These are phyloP conservation scores for Branchinecta sandiegonensis DNA, from an alignment of 2,888 invertebrate genomes.

Conservation along the genomic window DNA sequence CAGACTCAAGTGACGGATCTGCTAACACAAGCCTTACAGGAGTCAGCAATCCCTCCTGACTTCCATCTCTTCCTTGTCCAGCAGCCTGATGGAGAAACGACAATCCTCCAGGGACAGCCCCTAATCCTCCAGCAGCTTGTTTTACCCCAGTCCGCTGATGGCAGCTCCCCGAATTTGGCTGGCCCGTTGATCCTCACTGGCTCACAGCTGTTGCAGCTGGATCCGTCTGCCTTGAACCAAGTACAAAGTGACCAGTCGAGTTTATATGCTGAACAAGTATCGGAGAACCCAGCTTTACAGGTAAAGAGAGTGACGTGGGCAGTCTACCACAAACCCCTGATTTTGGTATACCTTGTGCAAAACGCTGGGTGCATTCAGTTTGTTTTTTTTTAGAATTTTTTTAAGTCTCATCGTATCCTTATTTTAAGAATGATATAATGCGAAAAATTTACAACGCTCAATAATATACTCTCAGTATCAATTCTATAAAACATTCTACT, in stretches of 20 bases:
- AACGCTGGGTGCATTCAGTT: no score
- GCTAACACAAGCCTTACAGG: conserved; percentile 7
- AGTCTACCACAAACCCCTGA: no score
- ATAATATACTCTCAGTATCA: no score
- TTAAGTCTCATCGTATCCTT: no score
- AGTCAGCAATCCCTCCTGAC: conserved; percentile 6
- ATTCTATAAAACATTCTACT: no score
- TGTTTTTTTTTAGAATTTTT: no score
- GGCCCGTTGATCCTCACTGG: background rate
- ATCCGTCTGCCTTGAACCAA: conserved; percentile 7
- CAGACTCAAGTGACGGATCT: conserved; percentile 13
- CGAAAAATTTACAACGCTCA: no score
- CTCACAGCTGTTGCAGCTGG: background rate
- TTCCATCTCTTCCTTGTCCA: conserved; percentile 8
- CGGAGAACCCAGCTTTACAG: background rate
- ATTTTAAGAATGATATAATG: no score
- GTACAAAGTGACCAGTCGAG: background rate
- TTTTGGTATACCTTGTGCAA: no score
- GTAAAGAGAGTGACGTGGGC: background rate
- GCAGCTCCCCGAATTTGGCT: conserved; percentile 8
- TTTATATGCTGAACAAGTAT: background rate
- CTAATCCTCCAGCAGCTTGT: background rate
- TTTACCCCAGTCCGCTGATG: conserved; percentile 1
- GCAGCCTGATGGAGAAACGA: conserved; percentile 14
- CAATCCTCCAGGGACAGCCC: conserved; percentile 15